phyloP scores from a whole-genome alignment of 2,888 invertebrate species.

The Exephanes ischioxanthus region DNA sequence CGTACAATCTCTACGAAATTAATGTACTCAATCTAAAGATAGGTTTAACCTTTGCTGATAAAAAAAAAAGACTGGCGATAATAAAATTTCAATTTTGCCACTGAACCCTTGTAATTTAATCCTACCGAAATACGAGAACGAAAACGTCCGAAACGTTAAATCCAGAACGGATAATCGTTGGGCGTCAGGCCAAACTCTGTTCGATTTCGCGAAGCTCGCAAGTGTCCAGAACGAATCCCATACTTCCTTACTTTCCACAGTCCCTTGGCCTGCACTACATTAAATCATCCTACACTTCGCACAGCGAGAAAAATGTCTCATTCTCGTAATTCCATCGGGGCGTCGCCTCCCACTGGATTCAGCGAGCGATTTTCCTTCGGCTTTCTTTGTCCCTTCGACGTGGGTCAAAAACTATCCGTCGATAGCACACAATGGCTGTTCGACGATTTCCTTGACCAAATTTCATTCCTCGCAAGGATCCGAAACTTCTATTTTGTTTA shows the following conservation, averaged over 20 bases:
- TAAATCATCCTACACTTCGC: background rate
- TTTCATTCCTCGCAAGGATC: background rate
- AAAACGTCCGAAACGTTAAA: slow-evolving; percentile 33
- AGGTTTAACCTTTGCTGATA: too few relatives aligned
- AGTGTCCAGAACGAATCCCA: background rate
- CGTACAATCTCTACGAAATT: background rate
- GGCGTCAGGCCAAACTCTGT: slow-evolving; percentile 51
- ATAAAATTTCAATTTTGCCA: background rate
- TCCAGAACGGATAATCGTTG: slow-evolving; percentile 49
- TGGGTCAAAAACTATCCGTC: slow-evolving; percentile 4
- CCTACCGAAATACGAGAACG: background rate
- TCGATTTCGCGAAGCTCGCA: slow-evolving; percentile 31
- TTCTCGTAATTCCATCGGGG: slow-evolving; percentile 13
- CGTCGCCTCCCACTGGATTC: slow-evolving; percentile 46
- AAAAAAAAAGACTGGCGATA: background rate
- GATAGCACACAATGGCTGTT: background rate
- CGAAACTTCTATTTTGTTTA: too few relatives aligned
- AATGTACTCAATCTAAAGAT: background rate
- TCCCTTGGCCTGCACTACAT: background rate
- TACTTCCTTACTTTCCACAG: background rate
- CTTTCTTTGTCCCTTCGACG: background rate
- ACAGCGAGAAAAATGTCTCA: background rate
- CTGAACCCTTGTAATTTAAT: background rate
- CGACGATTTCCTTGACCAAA: background rate
- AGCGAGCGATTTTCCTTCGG: slow-evolving; percentile 25